Base-by-base conservation (phyloP, 92 coral and sea anemone species). In the Siderastrea radians region DNA sequence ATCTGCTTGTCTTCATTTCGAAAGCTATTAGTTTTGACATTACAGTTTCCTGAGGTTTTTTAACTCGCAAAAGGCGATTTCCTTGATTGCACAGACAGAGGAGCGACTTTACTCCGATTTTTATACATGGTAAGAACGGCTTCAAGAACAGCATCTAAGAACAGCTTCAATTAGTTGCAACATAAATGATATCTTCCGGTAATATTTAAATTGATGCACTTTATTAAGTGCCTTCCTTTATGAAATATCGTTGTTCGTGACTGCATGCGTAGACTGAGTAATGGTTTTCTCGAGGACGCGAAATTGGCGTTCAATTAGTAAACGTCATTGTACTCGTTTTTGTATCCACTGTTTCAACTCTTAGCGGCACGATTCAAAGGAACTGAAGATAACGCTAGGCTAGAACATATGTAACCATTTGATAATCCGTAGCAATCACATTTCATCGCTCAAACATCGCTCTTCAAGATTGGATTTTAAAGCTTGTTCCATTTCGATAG, bases 151-250 rank as follows among this genome's bases (percentile, higher is more conserved):
- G 38, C 38, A 26, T 26, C 38, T 50, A 4, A 72, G 75, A 70
- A 69, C 45, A 45, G 53, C 26, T 55, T 55, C 68, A 70, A 57
- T 78, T 70, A 46, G 86, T 54, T 82, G 57, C 52, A 70, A 58
- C 68, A 69, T 55, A n/a, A 68, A 43, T 59, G 86, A 82, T 82
- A 55, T 58, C 76, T 81, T 81, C 85, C 77, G 85, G 76, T 81
- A 57, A 81, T 69, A 57, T 81, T 68, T 68, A 55, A 53, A 81
- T 81, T 17, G 67, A 45, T 49, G 85, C 53, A 69, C 76, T 68
- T 69, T 57, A 81, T 81, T 81, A 81, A 81, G 85, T 68, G 85
- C 64, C 86, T 58, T 82, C 53, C 54, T 17, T 58, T 61, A 52
- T 73, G 77, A 15, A 12, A 7, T 71, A 55, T 82, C 86, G 48